phyloP scores from a whole-genome alignment of 2,797 vertebrate genomes.

The Myotis planiceps region DNA sequence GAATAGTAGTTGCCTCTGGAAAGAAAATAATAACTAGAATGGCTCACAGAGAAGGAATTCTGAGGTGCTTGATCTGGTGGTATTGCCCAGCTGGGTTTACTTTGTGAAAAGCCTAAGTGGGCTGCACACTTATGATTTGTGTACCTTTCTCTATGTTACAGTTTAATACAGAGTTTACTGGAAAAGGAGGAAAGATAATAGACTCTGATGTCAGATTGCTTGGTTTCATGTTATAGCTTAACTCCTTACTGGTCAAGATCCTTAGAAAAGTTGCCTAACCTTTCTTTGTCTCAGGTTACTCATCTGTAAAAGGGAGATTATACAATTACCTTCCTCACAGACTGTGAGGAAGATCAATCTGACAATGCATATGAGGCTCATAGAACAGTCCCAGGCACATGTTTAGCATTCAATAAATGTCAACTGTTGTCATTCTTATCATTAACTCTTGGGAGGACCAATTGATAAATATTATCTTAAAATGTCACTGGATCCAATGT shows the following conservation, averaged over 20 bases:
- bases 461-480: slow-evolving; percentile 72
- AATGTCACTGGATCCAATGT: slow-evolving; percentile 59
- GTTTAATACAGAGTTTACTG: background rate
- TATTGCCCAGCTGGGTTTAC: background rate
- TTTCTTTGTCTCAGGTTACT: slow-evolving; percentile 29
- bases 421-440: slow-evolving; percentile 54
- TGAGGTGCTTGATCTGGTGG: background rate
- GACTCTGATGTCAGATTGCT: background rate
- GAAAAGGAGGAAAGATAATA: background rate
- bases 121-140: background rate
- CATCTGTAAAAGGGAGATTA: slow-evolving; percentile 15
- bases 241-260: background rate
- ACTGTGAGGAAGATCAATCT: background rate
- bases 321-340: background rate
- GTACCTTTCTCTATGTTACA: background rate
- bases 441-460: slow-evolving; percentile 34
- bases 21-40: background rate
- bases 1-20: background rate
- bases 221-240: background rate
- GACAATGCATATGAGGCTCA: background rate
- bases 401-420: slow-evolving; percentile 25
- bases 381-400: background rate
- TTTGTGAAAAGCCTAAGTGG: background rate
- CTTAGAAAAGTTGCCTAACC: background rate
- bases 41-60: background rate